These are phyloP conservation scores for Platichthys stellatus DNA, from an alignment of 2,113 vertebrate genomes.

Conservation along the genomic window DNA sequence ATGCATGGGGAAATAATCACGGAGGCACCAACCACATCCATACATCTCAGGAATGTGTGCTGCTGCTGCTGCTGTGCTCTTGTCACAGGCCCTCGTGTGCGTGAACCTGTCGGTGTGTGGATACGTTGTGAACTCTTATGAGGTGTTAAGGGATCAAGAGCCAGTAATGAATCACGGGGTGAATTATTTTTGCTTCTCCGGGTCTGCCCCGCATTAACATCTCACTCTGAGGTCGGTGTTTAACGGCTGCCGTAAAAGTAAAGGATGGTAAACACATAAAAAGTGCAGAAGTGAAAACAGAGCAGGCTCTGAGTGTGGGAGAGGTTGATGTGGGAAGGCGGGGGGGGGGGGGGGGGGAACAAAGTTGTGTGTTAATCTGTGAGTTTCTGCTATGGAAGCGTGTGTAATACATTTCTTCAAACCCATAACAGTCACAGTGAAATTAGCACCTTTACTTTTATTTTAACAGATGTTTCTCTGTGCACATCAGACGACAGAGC, in stretches of 20 bases:
- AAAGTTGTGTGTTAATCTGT: not conserved
- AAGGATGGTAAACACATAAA: constrained; percentile 51
- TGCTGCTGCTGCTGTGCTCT: not conserved
- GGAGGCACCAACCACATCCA: constrained; percentile 45
- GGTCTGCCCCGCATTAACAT: constrained; percentile 18
- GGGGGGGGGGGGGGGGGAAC: not conserved
- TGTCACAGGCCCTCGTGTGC: not conserved
- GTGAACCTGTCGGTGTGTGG: constrained; percentile 7
- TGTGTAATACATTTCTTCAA: not conserved
- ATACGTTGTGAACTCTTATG: constrained; percentile 21
- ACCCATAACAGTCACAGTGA: not conserved
- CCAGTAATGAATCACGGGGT: constrained; percentile 42
- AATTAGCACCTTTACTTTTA: too few species aligned
- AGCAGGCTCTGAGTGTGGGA: constrained; percentile 11
- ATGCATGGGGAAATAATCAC: constrained; percentile 57
- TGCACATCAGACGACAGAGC: not conserved
- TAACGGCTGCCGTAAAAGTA: constrained; percentile 55
- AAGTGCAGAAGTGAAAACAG: constrained; percentile 36
- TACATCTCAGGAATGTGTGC: constrained; percentile 33
- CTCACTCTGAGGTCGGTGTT: constrained; percentile 36
- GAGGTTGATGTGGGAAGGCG: not conserved
- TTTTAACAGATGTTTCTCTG: too few species aligned
- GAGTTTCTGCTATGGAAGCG: not conserved
- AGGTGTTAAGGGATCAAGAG: constrained; percentile 39
- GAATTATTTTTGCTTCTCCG: constrained; percentile 25